A percentile compares a stretch with the other conserved stretches of the same genome.
Evolutionary conservation across 1,140 invertebrate species (phyloP).

Genomic region (Xylocopa sonorina): DNA sequence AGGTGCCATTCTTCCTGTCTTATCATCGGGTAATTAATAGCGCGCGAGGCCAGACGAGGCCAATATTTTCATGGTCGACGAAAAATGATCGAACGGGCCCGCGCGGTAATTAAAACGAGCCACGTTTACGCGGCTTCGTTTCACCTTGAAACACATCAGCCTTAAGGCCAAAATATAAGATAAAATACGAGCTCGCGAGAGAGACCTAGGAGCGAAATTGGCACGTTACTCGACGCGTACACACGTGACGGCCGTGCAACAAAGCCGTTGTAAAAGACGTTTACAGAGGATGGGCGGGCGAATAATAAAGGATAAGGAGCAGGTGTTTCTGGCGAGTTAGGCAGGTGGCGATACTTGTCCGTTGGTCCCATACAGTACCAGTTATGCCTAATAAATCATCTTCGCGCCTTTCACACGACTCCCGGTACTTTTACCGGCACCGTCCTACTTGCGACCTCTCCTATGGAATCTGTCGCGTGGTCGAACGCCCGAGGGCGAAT

Average conservation of each 20-base stretch:
- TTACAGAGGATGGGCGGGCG: not conserved
- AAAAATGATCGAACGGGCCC: not conserved
- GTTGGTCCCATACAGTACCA: not conserved
- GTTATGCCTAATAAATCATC: not conserved
- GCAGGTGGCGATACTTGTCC: conserved; percentile 17
- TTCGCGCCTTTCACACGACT: not conserved
- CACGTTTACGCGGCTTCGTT: not conserved
- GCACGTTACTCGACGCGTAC: not conserved
- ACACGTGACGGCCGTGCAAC: not conserved
- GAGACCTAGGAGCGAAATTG: not conserved
- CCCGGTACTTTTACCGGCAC: not conserved
- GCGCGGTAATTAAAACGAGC: not conserved
- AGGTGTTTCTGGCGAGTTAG: conserved; percentile 1
- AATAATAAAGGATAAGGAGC: conserved; percentile 5
- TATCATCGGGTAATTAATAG: not conserved
- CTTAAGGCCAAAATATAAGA: not conserved
- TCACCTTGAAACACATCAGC: not conserved
- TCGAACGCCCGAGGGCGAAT: not conserved
- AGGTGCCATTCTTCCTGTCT: not conserved
- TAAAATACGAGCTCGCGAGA: not conserved
- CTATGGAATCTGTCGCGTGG: not conserved
- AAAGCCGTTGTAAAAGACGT: conserved; percentile 8
- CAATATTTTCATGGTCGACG: too few species aligned
- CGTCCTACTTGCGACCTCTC: not conserved
- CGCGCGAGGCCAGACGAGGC: too few species aligned